Evolutionary conservation across 2,797 vertebrate genomes (phyloP).

Genomic region (Hapalemur alaotrensis): DNA sequence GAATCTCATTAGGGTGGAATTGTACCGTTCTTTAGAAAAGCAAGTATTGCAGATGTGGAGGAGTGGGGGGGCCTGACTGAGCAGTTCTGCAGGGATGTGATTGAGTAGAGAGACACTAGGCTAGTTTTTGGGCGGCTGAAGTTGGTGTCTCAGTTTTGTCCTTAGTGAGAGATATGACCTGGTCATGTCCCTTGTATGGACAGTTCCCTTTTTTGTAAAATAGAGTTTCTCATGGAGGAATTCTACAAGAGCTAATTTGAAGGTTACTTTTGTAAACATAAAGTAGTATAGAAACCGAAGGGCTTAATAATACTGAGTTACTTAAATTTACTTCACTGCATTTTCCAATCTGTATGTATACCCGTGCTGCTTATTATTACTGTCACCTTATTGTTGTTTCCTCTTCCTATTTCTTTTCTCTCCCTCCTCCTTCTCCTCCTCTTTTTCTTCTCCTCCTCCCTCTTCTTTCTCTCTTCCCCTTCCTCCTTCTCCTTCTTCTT

Average conservation of each 20-base stretch:
- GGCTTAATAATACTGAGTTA: neutral
- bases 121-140: neutral
- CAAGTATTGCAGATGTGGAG: neutral
- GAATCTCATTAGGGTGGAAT: neutral
- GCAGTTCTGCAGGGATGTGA: neutral
- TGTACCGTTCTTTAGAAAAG: neutral
- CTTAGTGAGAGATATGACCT: neutral
- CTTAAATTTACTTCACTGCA: neutral
- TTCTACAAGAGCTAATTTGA: no score
- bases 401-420: neutral
- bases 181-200: fast-evolving
- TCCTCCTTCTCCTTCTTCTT: no score
- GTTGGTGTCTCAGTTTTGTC: neutral
- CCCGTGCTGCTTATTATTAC: neutral
- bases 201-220: neutral
- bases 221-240: neutral
- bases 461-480: no score
- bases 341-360: neutral
- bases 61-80: no score
- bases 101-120: neutral
- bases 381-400: neutral
- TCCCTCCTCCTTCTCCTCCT: fast-evolving
- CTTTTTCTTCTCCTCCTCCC: neutral
- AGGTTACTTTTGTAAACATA: neutral
- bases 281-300: neutral